Evolutionary conservation across 2,797 vertebrate species (phyloP), one percentile per base, ranked within the genome.

Genomic region (Acanthis flammea): DNA sequence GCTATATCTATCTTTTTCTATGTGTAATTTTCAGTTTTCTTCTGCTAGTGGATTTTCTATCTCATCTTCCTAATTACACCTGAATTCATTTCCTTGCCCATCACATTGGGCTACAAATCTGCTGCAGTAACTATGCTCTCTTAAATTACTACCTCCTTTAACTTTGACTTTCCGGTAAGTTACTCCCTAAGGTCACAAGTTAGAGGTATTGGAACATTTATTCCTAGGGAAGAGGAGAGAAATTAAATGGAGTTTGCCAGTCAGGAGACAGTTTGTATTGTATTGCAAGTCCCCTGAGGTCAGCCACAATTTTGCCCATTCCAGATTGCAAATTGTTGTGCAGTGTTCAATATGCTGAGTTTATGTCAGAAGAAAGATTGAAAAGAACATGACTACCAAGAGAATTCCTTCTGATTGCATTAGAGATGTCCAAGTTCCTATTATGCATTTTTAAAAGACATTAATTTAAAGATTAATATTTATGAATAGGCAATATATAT

Each of bases 191-290:
- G 54, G 88, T 87, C 54, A 86, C 60, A 76, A 88, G 76, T 57
- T 76, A 66, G 73, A 92, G 86, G n/a, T 61, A 92, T 70, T 90
- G 74, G 35, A 93, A 95, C 63, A 92, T 90, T 77, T 95, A 90
- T 94, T 94, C 70, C 42, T 62, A 25, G 33, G 19, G 35, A 88
- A 81, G 25, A 90, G 45, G 54, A 90, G 47, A 72, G 39, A 96
- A 95, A 94, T 94, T 96, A 95, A 92, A 92, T 93, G 54, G 55
- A 95, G n/a, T 95, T 95, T 94, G n/a, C 51, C 50, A 92, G 75
- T 81, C 39, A 88, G 79, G 81, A 92, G 86, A 83, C n/a, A 79
- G 78, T 81, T 95, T 3, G 2, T 81, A 79, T 73, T 96, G 47
- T 70, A 53, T 42, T 91, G 53, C 41, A 85, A 89, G 22, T 95